A percentile compares a stretch with the other conserved stretches of the same genome.
These are phyloP conservation scores for Zoanthus sociatus DNA, from an alignment of 92 coral and sea anemone species.

Conservation along the genomic window DNA sequence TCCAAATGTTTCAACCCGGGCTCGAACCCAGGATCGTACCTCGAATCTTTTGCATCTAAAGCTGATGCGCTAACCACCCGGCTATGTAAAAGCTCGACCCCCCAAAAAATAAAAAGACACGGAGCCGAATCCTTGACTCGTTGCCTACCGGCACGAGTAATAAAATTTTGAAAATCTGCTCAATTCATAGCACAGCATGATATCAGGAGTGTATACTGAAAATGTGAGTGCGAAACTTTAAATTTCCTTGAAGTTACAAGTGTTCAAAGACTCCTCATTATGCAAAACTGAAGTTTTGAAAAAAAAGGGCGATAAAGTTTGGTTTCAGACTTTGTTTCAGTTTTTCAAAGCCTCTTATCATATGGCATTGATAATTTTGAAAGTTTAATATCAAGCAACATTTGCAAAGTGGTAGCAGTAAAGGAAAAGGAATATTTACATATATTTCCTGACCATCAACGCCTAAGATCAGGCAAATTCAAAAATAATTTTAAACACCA, in stretches of 20 bases:
- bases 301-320: slow-evolving; percentile 22
- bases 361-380: slow-evolving; percentile 26
- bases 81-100: too few species aligned
- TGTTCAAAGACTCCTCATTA: slow-evolving; percentile 22
- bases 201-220: slow-evolving; percentile 33
- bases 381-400: slow-evolving; percentile 3
- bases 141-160: too few species aligned
- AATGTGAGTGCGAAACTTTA: background rate
- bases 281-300: slow-evolving; percentile 6
- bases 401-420: slow-evolving; percentile 5
- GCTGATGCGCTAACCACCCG: too few species aligned
- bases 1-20: too few species aligned
- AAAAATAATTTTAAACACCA: background rate
- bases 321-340: background rate
- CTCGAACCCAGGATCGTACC: too few species aligned
- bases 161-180: slow-evolving; percentile 1
- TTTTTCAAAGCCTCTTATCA: slow-evolving; percentile 11
- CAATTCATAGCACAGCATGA: slow-evolving; percentile 23
- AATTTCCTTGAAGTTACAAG: slow-evolving; percentile 25
- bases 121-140: too few species aligned
- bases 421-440: slow-evolving; percentile 9
- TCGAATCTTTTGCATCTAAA: too few species aligned
- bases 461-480: slow-evolving; percentile 16
- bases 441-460: slow-evolving; percentile 8
- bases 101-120: too few species aligned